Evolutionary conservation across 1,140 invertebrate species (phyloP).

Genomic region (Ectropis grisescens): DNA sequence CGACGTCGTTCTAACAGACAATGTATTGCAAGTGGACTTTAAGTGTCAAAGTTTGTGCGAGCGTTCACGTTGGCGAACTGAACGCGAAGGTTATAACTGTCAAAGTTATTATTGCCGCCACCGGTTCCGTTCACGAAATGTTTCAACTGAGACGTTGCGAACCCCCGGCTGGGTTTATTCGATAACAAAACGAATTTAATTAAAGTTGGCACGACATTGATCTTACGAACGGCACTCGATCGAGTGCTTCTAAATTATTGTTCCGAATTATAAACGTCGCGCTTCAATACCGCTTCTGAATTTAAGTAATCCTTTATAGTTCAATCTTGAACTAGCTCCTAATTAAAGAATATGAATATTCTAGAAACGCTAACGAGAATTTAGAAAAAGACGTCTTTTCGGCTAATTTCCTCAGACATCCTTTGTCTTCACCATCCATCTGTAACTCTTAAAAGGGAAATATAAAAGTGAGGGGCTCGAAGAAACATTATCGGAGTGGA

Average conservation of each 20-base stretch:
- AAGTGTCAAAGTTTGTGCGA: conserved; percentile 43
- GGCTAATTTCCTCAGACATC: no score
- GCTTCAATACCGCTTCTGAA: no score
- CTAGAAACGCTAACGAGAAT: no score
- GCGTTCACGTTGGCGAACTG: conserved; percentile 27
- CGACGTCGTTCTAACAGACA: conserved; percentile 14
- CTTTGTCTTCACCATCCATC: conserved; percentile 19
- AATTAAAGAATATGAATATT: no score
- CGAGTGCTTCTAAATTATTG: no score
- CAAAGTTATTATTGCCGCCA: conserved; percentile 40
- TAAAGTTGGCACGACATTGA: conserved; percentile 21
- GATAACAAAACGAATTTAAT: conserved; percentile 27
- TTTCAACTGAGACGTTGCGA: conserved; percentile 3
- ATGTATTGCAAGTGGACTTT: conserved; percentile 27
- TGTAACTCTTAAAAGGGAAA: conserved; percentile 23
- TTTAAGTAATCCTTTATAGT: no score
- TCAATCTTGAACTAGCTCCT: no score
- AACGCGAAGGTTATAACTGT: conserved; percentile 40
- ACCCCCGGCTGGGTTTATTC: conserved; percentile 19
- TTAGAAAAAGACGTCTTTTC: no score
- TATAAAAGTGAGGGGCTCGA: conserved; percentile 24
- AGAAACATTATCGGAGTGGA: conserved; percentile 29
- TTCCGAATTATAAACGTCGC: no score
- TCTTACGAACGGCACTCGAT: conserved; percentile 18
- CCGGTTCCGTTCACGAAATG: conserved; percentile 18